A percentile compares a stretch with the other conserved stretches of the same genome.
These are phyloP conservation scores for Forficula auricularia DNA, from an alignment of 1,140 invertebrate species.

Conservation along the genomic window DNA sequence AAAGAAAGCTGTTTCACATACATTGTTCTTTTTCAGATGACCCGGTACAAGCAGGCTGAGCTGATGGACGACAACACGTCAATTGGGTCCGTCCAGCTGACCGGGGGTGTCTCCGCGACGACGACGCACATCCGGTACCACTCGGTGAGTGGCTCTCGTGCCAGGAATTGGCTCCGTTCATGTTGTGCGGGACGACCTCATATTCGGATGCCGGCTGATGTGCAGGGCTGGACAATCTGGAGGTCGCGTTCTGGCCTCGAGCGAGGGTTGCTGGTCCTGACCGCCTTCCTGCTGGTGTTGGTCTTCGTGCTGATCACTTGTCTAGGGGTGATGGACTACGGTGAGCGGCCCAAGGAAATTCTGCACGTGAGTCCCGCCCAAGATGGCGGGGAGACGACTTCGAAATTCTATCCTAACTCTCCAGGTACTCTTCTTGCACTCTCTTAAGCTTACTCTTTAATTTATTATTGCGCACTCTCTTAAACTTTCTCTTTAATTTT, in stretches of 20 bases:
- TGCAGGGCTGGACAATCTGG: constrained; percentile 39
- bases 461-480: too few relatives aligned
- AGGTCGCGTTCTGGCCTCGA: constrained; percentile 39
- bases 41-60: constrained; percentile 66
- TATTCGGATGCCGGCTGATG: neutral
- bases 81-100: constrained; percentile 61
- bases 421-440: too few relatives aligned
- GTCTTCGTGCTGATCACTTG: constrained; percentile 35
- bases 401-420: constrained; percentile 10
- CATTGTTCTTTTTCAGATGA: constrained; percentile 60
- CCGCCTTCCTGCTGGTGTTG: constrained; percentile 39
- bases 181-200: too few relatives aligned
- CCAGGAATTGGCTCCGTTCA: too few relatives aligned
- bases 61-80: constrained; percentile 67
- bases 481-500: too few relatives aligned
- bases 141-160: constrained; percentile 34
- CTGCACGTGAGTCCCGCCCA: constrained; percentile 31
- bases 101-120: constrained; percentile 50
- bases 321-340: constrained; percentile 23
- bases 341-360: constrained; percentile 11
- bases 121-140: constrained; percentile 66
- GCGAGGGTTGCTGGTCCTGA: constrained; percentile 34
- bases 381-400: constrained; percentile 25
- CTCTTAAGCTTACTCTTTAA: too few relatives aligned
- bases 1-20: too few relatives aligned